phyloP scores from a whole-genome alignment of 2,113 vertebrate species.

The Microtus ochrogaster region DNA sequence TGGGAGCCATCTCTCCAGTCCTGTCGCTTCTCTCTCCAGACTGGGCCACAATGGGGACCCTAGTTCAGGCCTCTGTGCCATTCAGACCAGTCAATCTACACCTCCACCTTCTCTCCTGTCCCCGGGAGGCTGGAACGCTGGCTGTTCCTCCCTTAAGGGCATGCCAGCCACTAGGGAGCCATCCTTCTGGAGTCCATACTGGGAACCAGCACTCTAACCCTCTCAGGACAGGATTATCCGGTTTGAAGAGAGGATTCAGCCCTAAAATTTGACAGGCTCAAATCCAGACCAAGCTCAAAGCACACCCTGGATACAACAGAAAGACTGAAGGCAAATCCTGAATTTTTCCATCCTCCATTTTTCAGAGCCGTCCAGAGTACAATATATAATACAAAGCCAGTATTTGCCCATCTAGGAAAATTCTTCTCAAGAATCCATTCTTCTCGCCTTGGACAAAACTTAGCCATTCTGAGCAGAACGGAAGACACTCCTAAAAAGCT shows the following conservation, averaged over 20 bases:
- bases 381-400: slow-evolving; percentile 4
- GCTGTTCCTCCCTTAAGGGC: neutral
- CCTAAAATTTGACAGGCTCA: neutral
- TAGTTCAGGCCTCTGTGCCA: neutral
- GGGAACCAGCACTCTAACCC: neutral
- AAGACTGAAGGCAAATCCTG: neutral
- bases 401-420: slow-evolving; percentile 18
- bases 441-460: neutral
- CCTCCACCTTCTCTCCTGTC: neutral
- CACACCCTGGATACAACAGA: neutral
- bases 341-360: slow-evolving; percentile 29
- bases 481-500: neutral
- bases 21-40: neutral
- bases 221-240: neutral
- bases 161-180: neutral
- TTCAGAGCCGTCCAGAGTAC: slow-evolving; percentile 13
- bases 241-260: neutral
- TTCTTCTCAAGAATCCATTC: neutral
- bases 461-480: slow-evolving; percentile 3
- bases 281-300: slow-evolving; percentile 44
- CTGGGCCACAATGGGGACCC: too few species aligned
- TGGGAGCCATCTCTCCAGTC: neutral
- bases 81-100: neutral
- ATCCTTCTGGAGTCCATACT: neutral
- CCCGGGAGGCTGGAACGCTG: neutral